phyloP scores from a whole-genome alignment of 2,113 vertebrate genomes.

The Pachypanchax playfairii region DNA sequence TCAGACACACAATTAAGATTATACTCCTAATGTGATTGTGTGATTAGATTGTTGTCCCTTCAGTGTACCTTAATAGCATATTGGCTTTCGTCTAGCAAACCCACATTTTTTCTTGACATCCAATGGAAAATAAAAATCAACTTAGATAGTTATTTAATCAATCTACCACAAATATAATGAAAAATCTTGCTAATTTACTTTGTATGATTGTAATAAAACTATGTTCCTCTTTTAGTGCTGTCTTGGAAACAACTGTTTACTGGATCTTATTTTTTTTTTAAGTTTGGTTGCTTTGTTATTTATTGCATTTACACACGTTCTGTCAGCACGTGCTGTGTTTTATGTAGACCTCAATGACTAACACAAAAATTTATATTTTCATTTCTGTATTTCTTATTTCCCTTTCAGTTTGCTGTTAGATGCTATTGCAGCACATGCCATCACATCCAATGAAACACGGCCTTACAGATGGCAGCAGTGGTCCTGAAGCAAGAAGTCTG shows the following conservation, averaged over 20 bases:
- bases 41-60: not conserved
- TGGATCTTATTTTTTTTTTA: constrained; percentile 2
- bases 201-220: not conserved
- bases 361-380: not conserved
- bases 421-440: constrained; percentile 38
- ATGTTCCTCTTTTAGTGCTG: not conserved
- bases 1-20: not conserved
- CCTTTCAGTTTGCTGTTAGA: constrained; percentile 21
- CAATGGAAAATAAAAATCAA: constrained; percentile 1
- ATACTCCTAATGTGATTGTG: not conserved
- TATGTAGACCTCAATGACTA: not conserved
- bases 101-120: not conserved
- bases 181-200: not conserved
- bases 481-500: constrained; percentile 23
- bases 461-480: constrained; percentile 32
- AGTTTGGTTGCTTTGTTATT: not conserved
- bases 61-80: not conserved
- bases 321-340: not conserved
- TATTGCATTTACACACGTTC: not conserved
- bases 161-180: not conserved
- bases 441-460: constrained; percentile 13
- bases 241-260: not conserved
- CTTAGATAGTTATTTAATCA: not conserved
- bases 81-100: not conserved
- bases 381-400: constrained; percentile 1